Conservation (phyloP, 1,140 invertebrate species). For the Bombus superbus region DNA sequence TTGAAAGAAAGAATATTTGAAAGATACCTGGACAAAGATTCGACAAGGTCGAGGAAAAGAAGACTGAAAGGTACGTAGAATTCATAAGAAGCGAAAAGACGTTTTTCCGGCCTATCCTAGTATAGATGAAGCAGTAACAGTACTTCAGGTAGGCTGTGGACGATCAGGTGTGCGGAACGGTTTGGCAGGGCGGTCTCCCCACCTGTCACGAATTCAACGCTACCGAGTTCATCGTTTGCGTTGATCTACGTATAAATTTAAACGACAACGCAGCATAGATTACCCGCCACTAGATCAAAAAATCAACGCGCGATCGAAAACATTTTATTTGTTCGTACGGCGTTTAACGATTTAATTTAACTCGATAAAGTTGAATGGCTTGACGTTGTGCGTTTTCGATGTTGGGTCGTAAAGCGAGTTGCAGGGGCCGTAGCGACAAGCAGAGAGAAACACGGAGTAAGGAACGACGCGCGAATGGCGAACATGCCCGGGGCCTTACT, state of each 20-base stretch:
- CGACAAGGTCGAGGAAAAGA: too few species aligned
- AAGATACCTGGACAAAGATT: too few species aligned
- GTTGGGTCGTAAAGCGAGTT: conserved; percentile 4
- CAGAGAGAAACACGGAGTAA: conserved; percentile 12
- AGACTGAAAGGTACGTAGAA: neutral
- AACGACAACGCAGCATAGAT: neutral
- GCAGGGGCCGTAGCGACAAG: conserved; percentile 4
- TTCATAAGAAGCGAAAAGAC: conserved; percentile 25
- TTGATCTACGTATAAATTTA: neutral
- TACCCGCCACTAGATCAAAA: neutral
- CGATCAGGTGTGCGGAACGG: conserved; percentile 59
- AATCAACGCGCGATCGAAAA: neutral
- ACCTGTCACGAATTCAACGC: conserved; percentile 60
- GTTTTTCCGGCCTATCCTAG: conserved; percentile 24
- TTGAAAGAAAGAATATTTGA: neutral
- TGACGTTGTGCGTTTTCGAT: neutral
- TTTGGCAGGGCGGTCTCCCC: conserved; percentile 45
- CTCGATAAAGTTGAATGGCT: too few species aligned
- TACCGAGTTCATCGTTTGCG: conserved; percentile 14
- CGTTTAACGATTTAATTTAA: neutral
- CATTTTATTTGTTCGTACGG: too few species aligned
- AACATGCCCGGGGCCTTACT: conserved; percentile 53
- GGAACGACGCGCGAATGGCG: conserved; percentile 49
- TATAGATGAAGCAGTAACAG: conserved; percentile 42
- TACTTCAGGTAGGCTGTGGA: conserved; percentile 49